phyloP scores from a whole-genome alignment of 30 jellyfish, hydroid and myxozoan genomes.

The Turritopsis rubra region DNA sequence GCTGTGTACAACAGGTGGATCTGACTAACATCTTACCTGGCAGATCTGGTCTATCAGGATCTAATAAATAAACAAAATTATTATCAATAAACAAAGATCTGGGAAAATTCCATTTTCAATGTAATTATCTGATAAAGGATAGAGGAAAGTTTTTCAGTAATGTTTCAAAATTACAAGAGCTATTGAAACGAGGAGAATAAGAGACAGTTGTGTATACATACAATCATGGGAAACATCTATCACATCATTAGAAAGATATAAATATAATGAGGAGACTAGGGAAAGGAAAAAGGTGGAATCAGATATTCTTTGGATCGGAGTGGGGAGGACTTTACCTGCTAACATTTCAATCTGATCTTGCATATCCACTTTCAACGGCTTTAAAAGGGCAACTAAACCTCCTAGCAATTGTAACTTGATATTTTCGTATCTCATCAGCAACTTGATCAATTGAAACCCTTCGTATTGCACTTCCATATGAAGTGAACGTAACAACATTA shows the following conservation, averaged over 20 bases:
- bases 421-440: conserved; percentile 42
- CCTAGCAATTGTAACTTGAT: conserved; percentile 37
- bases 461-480: conserved; percentile 84
- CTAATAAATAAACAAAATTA: not conserved
- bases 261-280: too few species aligned
- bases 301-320: too few species aligned
- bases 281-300: too few species aligned
- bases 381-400: conserved; percentile 51
- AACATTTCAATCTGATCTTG: conserved; percentile 40
- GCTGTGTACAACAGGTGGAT: not conserved
- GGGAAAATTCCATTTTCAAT: too few species aligned
- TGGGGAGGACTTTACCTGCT: conserved; percentile 50
- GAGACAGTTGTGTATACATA: too few species aligned
- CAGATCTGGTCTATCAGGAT: not conserved
- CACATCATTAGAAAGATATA: too few species aligned
- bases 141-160: too few species aligned
- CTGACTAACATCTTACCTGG: not conserved
- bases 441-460: conserved; percentile 58
- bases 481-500: conserved; percentile 54
- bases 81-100: not conserved
- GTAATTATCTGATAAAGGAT: too few species aligned
- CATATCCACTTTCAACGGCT: conserved; percentile 53
- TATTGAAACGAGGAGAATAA: too few species aligned
- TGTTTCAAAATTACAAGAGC: too few species aligned
- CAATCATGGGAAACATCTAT: too few species aligned